phyloP scores from a whole-genome alignment of 2,113 vertebrate genomes.

The Corapipo altera region DNA sequence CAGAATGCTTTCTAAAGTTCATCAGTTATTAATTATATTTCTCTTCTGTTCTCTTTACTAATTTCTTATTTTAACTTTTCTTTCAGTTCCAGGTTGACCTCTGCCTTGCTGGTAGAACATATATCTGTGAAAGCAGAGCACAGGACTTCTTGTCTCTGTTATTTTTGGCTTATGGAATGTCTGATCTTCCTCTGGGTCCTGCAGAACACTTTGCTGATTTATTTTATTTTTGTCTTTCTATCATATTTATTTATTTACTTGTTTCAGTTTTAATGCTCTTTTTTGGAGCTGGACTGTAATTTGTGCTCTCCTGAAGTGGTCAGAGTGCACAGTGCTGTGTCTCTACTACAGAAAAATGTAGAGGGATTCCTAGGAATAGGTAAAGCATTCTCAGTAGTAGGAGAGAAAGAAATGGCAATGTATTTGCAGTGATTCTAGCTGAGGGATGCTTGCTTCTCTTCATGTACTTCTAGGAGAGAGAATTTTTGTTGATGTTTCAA shows the following conservation, averaged over 20 bases:
- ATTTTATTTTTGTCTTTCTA: neutral
- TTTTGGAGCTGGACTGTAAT: neutral
- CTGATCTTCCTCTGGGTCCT: neutral
- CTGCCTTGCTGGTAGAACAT: neutral
- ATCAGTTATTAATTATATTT: neutral
- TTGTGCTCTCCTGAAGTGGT: neutral
- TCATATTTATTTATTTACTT: neutral
- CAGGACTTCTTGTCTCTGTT: neutral
- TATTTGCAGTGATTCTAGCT: neutral
- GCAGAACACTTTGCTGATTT: neutral
- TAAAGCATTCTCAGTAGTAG: neutral
- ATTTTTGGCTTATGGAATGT: neutral
- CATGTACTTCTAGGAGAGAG: neutral
- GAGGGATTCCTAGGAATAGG: neutral
- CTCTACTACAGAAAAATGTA: neutral
- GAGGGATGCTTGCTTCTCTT: neutral
- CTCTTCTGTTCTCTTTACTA: neutral
- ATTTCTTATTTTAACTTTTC: neutral
- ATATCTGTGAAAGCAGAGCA: neutral
- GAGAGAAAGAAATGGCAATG: neutral
- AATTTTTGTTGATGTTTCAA: neutral
- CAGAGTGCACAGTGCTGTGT: neutral
- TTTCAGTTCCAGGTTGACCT: neutral
- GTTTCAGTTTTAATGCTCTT: neutral
- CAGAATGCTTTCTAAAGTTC: neutral